Evolutionary conservation across 2,113 vertebrate genomes (phyloP), one percentile per base, ranked within the genome.

Genomic region (Oceanodroma tethys): DNA sequence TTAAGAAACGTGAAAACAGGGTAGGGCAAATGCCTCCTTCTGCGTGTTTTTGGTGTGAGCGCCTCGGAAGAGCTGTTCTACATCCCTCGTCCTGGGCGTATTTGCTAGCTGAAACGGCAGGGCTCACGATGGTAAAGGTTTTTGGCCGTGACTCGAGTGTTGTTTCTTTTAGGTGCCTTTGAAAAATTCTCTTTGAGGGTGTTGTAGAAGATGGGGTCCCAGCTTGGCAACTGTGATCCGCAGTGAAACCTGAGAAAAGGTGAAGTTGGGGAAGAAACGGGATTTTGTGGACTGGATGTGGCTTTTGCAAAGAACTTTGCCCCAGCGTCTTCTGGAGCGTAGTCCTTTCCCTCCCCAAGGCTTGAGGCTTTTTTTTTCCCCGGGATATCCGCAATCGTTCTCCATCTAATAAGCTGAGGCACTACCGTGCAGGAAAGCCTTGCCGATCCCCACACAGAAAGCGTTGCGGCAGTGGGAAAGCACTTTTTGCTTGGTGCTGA

Each of bases 81-180:
- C n/a, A 3, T 29, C 81, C 58, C n/a, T 9, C 5, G 13, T 40
- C 17, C 62, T 11, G 26, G 20, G 48, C 3, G 23, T 36, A 4
- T 81, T 55, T 75, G 38, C 73, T 78, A 17, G 53, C 21, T 84
- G 43, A 6, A 66, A 10, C 0, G 11, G 4, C 45, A 26, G 30
- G 22, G 25, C 48, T 80, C 4, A 0, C 1, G 9, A 6, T 23
- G 30, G 36, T 8, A 3, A 67, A 52, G 55, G 4, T 5, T 67
- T 67, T 48, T 19, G 30, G 50, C 38, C 2, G 0, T 32, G 58
- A 16, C 30, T 58, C 3, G 43, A 11, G 10, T 45, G 62, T 17
- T 50, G 29, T 78, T 63, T n/a, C n/a, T 71, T 53, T 55, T 25
- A 62, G 42, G 47, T 9, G 16, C 25, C 16, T 81, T 83, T 38